Percentiles rank a stretch among this genome's conserved stretches.
Conservation (phyloP, 2,888 invertebrate species). For the Amiota mariae region DNA sequence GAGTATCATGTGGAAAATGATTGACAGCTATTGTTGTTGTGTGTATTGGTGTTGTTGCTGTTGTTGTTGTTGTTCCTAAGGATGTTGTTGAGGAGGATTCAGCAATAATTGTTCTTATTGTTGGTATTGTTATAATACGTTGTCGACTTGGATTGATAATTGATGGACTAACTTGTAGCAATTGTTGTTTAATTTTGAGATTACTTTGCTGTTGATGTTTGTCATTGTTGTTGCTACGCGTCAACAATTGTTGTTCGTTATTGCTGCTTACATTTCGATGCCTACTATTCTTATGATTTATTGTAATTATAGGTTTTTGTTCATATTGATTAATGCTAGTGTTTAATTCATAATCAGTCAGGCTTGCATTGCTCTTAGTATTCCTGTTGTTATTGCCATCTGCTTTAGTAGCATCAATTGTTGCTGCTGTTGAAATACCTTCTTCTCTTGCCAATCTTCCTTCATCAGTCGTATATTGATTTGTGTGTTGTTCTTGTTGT, state of each 20-base stretch:
- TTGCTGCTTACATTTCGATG: slow-evolving; percentile 38
- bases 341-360: slow-evolving; percentile 39
- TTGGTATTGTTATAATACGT: slow-evolving; percentile 12
- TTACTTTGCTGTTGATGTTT: neutral
- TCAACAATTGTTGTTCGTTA: slow-evolving; percentile 43
- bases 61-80: neutral
- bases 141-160: neutral
- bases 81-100: too few species aligned
- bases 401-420: slow-evolving; percentile 27
- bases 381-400: slow-evolving; percentile 37
- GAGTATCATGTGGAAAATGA: slow-evolving; percentile 38
- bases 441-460: slow-evolving; percentile 23
- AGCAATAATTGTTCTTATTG: neutral
- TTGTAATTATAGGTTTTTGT: slow-evolving; percentile 13
- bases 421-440: slow-evolving; percentile 37
- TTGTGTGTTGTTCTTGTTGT: slow-evolving; percentile 41
- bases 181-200: neutral
- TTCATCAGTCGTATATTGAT: slow-evolving; percentile 28
- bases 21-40: slow-evolving; percentile 13
- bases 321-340: slow-evolving; percentile 24
- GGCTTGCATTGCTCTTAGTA: slow-evolving; percentile 18
- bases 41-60: slow-evolving; percentile 25
- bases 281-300: slow-evolving; percentile 43
- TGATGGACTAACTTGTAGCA: slow-evolving; percentile 8
- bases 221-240: slow-evolving; percentile 40